phyloP scores from a whole-genome alignment of 2,888 invertebrate species.

The Acanthosepion esculentum region DNA sequence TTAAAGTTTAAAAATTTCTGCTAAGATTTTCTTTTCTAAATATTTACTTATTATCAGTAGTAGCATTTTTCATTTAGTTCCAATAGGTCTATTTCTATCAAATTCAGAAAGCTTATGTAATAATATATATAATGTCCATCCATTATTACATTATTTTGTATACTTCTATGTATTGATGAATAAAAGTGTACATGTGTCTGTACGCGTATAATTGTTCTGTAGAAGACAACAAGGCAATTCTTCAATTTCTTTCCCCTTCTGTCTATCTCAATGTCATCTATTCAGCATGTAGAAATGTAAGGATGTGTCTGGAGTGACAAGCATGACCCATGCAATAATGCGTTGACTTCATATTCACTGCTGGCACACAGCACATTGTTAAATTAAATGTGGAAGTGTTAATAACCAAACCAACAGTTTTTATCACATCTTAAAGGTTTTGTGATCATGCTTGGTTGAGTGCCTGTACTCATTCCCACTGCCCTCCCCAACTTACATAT shows the following conservation, averaged over 20 bases:
- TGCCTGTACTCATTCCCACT: background rate
- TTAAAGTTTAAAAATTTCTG: too few relatives aligned
- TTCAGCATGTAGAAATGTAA: slow-evolving; percentile 1
- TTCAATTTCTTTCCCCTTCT: background rate
- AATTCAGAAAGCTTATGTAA: background rate
- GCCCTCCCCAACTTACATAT: background rate
- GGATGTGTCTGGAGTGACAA: background rate
- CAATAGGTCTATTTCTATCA: background rate
- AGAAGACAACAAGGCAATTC: background rate
- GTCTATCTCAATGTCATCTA: background rate
- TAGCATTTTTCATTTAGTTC: too few relatives aligned
- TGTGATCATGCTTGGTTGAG: background rate
- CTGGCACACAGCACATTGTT: slow-evolving; percentile 6
- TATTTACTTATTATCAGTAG: too few relatives aligned
- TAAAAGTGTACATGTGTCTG: background rate
- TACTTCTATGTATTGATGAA: background rate
- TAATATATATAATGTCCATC: background rate
- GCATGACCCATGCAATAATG: slow-evolving; percentile 12
- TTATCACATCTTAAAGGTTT: slow-evolving; percentile 5
- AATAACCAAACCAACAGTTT: background rate
- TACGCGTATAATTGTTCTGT: background rate
- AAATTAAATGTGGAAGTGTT: background rate
- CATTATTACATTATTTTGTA: background rate
- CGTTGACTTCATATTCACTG: background rate
- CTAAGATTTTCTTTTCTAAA: too few relatives aligned